These are phyloP conservation scores for Drosophila melanica DNA, from an alignment of 1,140 invertebrate genomes.

Conservation along the genomic window DNA sequence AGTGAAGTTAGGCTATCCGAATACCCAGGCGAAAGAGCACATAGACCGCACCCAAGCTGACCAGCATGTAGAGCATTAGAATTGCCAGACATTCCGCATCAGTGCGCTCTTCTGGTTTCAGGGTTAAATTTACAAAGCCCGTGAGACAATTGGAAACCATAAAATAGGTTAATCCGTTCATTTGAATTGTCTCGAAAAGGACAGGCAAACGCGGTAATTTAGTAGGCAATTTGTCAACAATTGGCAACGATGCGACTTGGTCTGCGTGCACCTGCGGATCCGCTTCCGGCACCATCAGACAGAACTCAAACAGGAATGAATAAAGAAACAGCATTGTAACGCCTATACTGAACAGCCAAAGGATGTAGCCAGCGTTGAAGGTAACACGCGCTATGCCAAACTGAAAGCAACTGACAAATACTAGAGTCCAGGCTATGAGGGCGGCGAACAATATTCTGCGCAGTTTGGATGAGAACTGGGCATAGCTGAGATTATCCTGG, in stretches of 20 bases:
- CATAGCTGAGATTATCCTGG: constrained; percentile 25
- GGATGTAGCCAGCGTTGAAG: constrained; percentile 59
- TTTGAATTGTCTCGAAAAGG: constrained; percentile 55
- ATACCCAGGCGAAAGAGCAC: constrained; percentile 53
- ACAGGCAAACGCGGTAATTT: constrained; percentile 28
- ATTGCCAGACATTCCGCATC: constrained; percentile 45
- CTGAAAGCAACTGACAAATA: constrained; percentile 16
- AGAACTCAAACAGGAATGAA: constrained; percentile 54
- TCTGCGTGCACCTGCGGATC: background rate
- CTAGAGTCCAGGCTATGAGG: constrained; percentile 31
- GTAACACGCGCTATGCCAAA: constrained; percentile 61
- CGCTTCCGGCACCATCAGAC: constrained; percentile 1
- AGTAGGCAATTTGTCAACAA: background rate
- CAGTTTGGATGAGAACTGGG: constrained; percentile 34
- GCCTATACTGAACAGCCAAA: constrained; percentile 41
- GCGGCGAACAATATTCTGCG: constrained; percentile 15
- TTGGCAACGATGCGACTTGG: background rate
- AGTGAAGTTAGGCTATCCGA: constrained; percentile 54
- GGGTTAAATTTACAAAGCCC: constrained; percentile 61
- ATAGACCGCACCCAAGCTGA: constrained; percentile 37
- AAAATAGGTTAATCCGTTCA: constrained; percentile 64
- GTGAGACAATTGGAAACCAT: constrained; percentile 69
- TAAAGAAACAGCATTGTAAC: constrained; percentile 39
- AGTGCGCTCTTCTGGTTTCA: constrained; percentile 38
- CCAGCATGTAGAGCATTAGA: constrained; percentile 56